These are phyloP conservation scores for Camelus bactrianus DNA, from an alignment of 2,113 vertebrate species.

Conservation along the genomic window DNA sequence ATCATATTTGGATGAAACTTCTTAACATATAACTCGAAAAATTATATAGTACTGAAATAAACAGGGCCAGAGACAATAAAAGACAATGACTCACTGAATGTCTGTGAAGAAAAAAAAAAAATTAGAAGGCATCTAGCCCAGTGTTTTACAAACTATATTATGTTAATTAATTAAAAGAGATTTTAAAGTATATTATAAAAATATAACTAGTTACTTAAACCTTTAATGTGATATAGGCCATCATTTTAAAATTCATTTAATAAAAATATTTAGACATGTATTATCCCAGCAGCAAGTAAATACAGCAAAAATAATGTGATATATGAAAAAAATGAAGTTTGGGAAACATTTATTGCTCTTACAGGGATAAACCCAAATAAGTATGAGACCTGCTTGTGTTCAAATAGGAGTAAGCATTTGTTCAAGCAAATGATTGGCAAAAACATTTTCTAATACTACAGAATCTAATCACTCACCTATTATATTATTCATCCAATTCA, in stretches of 20 bases:
- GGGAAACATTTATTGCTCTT: neutral
- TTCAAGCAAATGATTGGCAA: neutral
- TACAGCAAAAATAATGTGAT: neutral
- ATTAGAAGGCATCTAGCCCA: neutral
- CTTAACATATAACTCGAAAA: neutral
- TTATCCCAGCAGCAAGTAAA: neutral
- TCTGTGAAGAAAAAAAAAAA: neutral
- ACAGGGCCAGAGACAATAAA: neutral
- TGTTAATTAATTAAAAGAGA: neutral
- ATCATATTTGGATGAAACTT: neutral
- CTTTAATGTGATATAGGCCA: neutral
- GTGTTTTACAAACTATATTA: neutral
- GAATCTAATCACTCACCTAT: neutral
- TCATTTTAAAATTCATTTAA: constrained; percentile 15
- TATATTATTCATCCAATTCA: neutral
- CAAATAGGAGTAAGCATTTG: neutral
- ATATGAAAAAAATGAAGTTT: neutral
- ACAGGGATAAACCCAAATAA: neutral
- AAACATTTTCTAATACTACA: neutral
- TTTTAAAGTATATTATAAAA: neutral
- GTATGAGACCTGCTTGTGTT: neutral
- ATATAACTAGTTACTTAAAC: neutral
- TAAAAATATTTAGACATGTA: neutral
- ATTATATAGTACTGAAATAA: neutral
- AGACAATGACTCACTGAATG: neutral